phyloP scores from a whole-genome alignment of 2,113 vertebrate species.

The Myotis lucifugus region DNA sequence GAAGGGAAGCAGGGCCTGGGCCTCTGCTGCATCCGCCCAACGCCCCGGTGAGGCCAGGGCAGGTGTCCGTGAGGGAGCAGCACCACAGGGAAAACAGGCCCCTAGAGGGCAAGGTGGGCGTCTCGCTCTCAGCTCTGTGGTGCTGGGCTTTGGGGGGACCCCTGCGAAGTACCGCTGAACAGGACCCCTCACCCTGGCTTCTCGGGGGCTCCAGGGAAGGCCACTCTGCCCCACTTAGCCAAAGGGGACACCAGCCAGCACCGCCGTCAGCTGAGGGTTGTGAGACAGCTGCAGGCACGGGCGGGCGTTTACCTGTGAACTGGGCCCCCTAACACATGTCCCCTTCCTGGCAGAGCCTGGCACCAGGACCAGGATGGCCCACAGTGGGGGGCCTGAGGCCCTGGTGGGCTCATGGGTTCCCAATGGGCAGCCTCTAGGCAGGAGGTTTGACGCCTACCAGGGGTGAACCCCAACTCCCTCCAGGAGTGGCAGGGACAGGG shows the following conservation, averaged over 20 bases:
- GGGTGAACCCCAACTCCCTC: not conserved
- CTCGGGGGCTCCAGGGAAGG: not conserved
- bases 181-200: not conserved
- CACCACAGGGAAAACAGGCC: not conserved
- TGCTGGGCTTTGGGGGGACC: not conserved
- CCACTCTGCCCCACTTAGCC: rapidly evolving
- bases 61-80: not conserved
- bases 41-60: not conserved
- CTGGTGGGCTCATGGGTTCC: not conserved
- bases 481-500: too few relatives aligned
- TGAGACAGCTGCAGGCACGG: not conserved
- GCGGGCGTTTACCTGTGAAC: rapidly evolving
- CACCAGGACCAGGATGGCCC: not conserved
- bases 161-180: not conserved
- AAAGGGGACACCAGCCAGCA: not conserved
- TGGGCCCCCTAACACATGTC: rapidly evolving
- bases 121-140: not conserved
- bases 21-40: too few relatives aligned
- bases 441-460: too few relatives aligned
- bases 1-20: not conserved
- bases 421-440: not conserved
- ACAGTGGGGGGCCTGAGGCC: too few relatives aligned
- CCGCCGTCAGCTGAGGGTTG: not conserved
- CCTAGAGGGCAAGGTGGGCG: not conserved
- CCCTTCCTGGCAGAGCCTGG: not conserved